Conservation (phyloP, 2,888 invertebrate species). For the Lagria hirta region DNA sequence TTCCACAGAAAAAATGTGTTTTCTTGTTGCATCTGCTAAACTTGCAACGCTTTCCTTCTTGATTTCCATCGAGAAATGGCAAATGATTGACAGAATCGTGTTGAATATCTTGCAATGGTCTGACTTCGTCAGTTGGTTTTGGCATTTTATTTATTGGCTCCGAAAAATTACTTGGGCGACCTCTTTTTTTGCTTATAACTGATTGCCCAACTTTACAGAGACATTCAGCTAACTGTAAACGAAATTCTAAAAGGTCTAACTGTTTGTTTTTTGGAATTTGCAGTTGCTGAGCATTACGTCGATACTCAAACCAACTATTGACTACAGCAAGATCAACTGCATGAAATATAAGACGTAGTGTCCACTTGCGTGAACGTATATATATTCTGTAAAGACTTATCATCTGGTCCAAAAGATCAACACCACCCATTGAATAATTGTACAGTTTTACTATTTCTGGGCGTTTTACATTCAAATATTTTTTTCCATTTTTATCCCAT, state of each 20-base stretch:
- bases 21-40: conserved; percentile 22
- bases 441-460: conserved; percentile 5
- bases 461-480: not conserved
- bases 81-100: conserved; percentile 27
- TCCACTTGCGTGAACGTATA: conserved; percentile 29
- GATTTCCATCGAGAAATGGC: conserved; percentile 22
- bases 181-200: conserved; percentile 22
- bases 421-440: conserved; percentile 35
- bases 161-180: conserved; percentile 9
- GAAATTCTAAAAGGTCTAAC: conserved; percentile 24
- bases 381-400: conserved; percentile 29
- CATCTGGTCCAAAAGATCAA: conserved; percentile 32
- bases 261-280: conserved; percentile 22
- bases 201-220: too few relatives aligned
- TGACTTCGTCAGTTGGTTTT: conserved; percentile 1
- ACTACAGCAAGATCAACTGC: conserved; percentile 16
- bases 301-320: conserved; percentile 27
- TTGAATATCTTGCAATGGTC: not conserved
- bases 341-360: conserved; percentile 28
- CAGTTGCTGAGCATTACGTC: conserved; percentile 10
- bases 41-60: conserved; percentile 28
- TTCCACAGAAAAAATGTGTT: conserved; percentile 29
- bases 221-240: conserved; percentile 22
- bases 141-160: not conserved
- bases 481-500: conserved; percentile 1